Percentiles rank a stretch among this genome's conserved stretches.
Conservation (phyloP, 2,113 vertebrate genomes). For the Merops nubicus region DNA sequence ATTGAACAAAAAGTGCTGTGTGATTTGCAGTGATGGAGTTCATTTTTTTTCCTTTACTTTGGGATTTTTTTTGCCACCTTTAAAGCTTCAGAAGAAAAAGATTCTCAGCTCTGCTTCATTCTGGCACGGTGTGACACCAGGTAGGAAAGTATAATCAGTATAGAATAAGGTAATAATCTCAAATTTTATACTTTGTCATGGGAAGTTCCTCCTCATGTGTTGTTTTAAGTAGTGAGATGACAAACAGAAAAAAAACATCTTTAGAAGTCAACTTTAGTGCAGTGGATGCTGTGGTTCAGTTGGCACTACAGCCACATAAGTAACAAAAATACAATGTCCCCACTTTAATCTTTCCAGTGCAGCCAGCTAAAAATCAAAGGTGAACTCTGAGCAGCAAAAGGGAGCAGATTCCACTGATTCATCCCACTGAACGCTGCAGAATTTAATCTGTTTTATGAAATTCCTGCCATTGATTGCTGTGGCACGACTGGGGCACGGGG, state of each 20-base stretch:
- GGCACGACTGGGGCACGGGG: neutral
- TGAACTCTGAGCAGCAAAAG: neutral
- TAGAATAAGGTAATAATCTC: neutral
- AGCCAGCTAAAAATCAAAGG: constrained; percentile 12
- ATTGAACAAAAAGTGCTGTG: neutral
- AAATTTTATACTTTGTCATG: neutral
- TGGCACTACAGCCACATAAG: neutral
- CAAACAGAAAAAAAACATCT: neutral
- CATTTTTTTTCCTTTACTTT: neutral
- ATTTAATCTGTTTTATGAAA: constrained; percentile 39
- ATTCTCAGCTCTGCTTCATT: neutral
- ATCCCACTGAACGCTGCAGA: neutral
- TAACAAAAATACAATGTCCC: neutral
- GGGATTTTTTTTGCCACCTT: neutral
- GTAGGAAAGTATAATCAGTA: neutral
- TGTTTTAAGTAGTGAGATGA: neutral
- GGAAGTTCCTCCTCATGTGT: neutral
- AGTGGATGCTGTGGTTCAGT: neutral
- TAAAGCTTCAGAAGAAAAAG: neutral
- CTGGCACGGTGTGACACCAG: neutral
- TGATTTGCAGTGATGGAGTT: neutral
- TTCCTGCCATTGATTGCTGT: neutral
- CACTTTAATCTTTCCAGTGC: neutral
- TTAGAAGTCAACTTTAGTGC: neutral
- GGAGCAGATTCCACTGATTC: neutral